Conservation (phyloP, 1,140 invertebrate genomes). For the Drosophila varians region DNA sequence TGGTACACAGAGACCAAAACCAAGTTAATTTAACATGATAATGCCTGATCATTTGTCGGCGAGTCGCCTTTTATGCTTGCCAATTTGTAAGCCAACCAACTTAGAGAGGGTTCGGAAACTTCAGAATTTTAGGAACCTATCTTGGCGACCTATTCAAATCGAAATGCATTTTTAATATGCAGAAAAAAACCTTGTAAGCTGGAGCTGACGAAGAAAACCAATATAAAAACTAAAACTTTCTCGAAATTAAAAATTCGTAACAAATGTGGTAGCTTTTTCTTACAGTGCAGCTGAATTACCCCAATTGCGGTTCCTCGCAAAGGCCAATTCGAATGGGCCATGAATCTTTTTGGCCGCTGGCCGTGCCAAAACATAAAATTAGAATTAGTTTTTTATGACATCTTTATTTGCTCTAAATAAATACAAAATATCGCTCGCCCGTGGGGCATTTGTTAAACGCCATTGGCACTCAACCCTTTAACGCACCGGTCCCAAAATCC, state of each 20-base stretch:
- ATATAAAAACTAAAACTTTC: no score
- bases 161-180: not conserved
- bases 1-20: constrained; percentile 10
- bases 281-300: constrained; percentile 9
- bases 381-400: constrained; percentile 82
- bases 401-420: constrained; percentile 78
- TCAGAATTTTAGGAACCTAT: not conserved
- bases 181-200: no score
- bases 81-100: not conserved
- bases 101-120: no score
- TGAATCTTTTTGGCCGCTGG: constrained; percentile 67
- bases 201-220: no score
- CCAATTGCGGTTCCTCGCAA: constrained; percentile 26
- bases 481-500: not conserved
- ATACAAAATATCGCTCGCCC: constrained; percentile 74
- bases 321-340: constrained; percentile 69
- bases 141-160: no score
- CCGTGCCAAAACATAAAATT: constrained; percentile 74
- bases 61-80: not conserved
- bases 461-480: constrained; percentile 8
- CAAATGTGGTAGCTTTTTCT: not conserved
- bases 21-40: not conserved
- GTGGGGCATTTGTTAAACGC: constrained; percentile 50
- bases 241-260: no score
- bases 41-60: not conserved